phyloP scores from a whole-genome alignment of 2,797 vertebrate genomes.

The Pseudochirops corinnae region DNA sequence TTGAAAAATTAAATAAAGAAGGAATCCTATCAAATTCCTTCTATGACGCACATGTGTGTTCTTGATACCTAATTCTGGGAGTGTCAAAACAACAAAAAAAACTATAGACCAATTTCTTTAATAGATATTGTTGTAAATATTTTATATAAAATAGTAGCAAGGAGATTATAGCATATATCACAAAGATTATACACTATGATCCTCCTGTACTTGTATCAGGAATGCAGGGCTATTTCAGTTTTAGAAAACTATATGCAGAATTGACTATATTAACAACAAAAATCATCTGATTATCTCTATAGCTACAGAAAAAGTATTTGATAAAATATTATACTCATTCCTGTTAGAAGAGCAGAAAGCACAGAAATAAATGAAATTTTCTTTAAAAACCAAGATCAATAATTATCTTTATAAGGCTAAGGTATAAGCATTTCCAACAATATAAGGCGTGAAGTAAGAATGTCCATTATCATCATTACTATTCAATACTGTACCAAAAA shows the following conservation, averaged over 20 bases:
- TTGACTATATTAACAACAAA: neutral
- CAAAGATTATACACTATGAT: neutral
- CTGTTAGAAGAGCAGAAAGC: neutral
- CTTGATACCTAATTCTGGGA: neutral
- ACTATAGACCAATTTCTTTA: neutral
- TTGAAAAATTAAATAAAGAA: neutral
- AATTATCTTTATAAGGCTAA: neutral
- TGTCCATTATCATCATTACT: neutral
- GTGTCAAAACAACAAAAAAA: neutral
- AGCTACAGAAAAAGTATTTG: neutral
- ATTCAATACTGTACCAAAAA: neutral
- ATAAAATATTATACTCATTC: neutral
- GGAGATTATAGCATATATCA: neutral
- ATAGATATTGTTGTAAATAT: neutral
- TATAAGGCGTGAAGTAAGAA: neutral
- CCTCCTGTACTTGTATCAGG: neutral
- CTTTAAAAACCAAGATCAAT: neutral
- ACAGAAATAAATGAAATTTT: neutral
- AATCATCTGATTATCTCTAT: neutral
- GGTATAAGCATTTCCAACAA: neutral
- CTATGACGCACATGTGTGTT: neutral
- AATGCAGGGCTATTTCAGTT: neutral
- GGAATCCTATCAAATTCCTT: neutral
- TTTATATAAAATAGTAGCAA: neutral
- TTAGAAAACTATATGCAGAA: neutral